Base-by-base conservation (phyloP, 2,888 invertebrate genomes). In the Archaeoteleia sp. region DNA sequence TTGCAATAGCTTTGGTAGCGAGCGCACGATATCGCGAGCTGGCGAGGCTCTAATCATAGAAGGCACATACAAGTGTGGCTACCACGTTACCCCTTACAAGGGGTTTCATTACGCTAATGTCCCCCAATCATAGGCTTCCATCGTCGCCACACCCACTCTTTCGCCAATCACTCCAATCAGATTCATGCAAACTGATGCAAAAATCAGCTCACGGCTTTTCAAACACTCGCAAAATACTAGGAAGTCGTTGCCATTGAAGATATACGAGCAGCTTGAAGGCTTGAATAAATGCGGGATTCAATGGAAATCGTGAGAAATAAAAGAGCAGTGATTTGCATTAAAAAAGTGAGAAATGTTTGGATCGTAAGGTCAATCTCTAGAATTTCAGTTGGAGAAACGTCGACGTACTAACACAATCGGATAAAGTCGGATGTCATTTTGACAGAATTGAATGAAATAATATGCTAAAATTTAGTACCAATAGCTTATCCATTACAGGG, bases 81-180 rank as follows among this genome's bases (percentile, higher is more conserved):
- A 82, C 82, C 71, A 75, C 74, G 76, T 83, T 83, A 82, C 80
- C 79, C 82, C 76, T 80, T 76, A 73, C 72, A 66, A 73, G 75
- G 55, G 76, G 78, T 78, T 77, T 81, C 79, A 83, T 84, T 81
- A 82, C 73, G 49, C 76, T 83, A 84, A 84, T 82, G 80, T 79
- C 78, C 78, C 79, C 72, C 71, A 71, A 77, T 72, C 75, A 63
- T 65, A 66, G 66, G 65, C 67, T 58, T 57, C 66, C 58, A 51
- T 48, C 45, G 57, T 49, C 58, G 67, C 72, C 58, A 54, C 63
- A 55, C 71, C 71, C 73, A 73, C 70, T 71, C 73, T 69, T 67
- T 75, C 58, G 73, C 71, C 74, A 72, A 77, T 74, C 73, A 75
- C 72, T 68, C 53, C 71, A 75, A 75, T 80, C 74, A 70, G 74